Evolutionary conservation across 2,113 vertebrate genomes (phyloP).

Genomic region (Girardinichthys multiradiatus): DNA sequence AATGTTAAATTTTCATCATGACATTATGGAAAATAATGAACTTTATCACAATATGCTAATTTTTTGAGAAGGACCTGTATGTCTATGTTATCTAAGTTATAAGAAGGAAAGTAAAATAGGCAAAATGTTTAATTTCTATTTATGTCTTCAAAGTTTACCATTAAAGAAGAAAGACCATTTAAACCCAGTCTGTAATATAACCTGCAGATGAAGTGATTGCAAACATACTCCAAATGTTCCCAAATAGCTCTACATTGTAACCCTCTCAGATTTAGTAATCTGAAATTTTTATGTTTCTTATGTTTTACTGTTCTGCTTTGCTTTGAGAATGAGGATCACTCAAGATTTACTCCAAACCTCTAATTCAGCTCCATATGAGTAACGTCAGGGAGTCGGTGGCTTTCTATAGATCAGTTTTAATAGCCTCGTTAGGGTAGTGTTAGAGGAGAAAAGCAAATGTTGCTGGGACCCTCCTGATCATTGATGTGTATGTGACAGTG

Average conservation of each 20-base stretch:
- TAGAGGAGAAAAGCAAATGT: too few relatives aligned
- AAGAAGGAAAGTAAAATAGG: too few relatives aligned
- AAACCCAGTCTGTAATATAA: not conserved
- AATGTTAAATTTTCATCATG: too few relatives aligned
- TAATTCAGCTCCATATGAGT: slow-evolving; percentile 14
- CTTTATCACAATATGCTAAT: too few relatives aligned
- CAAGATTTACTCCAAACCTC: slow-evolving; percentile 16
- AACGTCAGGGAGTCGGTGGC: not conserved
- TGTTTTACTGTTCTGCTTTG: not conserved
- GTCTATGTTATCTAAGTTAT: too few relatives aligned
- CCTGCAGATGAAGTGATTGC: not conserved
- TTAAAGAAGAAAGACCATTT: not conserved
- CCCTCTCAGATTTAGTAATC: slow-evolving; percentile 24
- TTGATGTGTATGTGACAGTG: too few relatives aligned
- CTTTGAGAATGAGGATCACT: slow-evolving; percentile 26
- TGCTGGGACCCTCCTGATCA: too few relatives aligned
- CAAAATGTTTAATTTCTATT: too few relatives aligned
- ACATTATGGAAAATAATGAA: too few relatives aligned
- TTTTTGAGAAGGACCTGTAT: too few relatives aligned
- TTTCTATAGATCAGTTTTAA: not conserved
- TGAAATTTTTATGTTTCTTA: slow-evolving; percentile 9
- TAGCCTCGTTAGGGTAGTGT: too few relatives aligned
- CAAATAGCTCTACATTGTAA: slow-evolving; percentile 2
- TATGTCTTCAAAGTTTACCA: not conserved
- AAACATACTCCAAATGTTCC: slow-evolving; percentile 7